These are phyloP conservation scores for Drosophila pseudotalamancana DNA, from an alignment of 2,888 invertebrate species.

Conservation along the genomic window DNA sequence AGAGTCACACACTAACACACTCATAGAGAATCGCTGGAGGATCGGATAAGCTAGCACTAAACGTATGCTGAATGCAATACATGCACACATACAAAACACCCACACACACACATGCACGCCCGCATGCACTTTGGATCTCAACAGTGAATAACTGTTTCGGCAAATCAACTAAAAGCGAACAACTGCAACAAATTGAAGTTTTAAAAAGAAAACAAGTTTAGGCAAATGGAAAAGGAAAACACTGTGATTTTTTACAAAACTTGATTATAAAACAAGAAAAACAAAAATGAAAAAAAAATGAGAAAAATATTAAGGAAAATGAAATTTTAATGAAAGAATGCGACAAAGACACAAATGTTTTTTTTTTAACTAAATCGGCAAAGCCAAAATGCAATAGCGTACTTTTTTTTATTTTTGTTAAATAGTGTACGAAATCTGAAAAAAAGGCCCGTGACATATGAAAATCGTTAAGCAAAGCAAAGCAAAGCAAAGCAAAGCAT, in stretches of 20 bases:
- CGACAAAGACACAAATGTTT: conserved; percentile 21
- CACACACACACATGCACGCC: conserved; percentile 20
- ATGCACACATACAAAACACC: neutral
- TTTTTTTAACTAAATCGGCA: conserved; percentile 27
- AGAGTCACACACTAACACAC: neutral
- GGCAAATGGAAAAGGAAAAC: conserved; percentile 80
- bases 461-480: conserved; percentile 15
- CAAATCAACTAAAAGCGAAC: conserved; percentile 28
- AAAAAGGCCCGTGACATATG: conserved; percentile 31
- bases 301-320: conserved; percentile 2
- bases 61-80: conserved; percentile 2
- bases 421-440: conserved; percentile 4
- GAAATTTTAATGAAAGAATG: conserved; percentile 49
- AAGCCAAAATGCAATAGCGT: conserved; percentile 37
- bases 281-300: conserved; percentile 32
- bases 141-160: conserved; percentile 69
- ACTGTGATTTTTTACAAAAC: conserved; percentile 82
- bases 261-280: conserved; percentile 68
- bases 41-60: conserved; percentile 13
- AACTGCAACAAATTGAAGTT: conserved; percentile 1
- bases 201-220: conserved; percentile 53
- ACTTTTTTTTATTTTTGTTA: conserved; percentile 1
- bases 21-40: conserved; percentile 1
- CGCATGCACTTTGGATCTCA: conserved; percentile 57
- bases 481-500: conserved; percentile 50